Evolutionary conservation across 2,888 invertebrate species (phyloP).

Genomic region (Xestobium rufovillosum): DNA sequence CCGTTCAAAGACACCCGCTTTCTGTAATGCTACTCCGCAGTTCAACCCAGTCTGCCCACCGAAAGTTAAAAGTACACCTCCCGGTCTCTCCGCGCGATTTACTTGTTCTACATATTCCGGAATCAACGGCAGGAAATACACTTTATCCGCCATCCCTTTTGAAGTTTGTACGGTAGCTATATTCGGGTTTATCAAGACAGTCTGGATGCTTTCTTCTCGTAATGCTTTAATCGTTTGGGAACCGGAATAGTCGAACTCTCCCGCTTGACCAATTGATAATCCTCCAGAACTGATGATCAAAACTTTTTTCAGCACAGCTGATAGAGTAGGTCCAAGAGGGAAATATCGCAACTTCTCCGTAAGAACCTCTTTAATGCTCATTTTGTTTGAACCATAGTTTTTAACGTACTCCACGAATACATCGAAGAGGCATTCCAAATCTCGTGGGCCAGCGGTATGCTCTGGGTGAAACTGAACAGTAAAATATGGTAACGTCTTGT

Average conservation of each 20-base stretch:
- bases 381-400: slow-evolving; percentile 24
- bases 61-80: slow-evolving; percentile 94
- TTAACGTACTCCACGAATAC: slow-evolving; percentile 73
- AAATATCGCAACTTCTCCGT: slow-evolving; percentile 46
- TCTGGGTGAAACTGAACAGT: slow-evolving; percentile 99
- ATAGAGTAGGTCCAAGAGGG: slow-evolving; percentile 36
- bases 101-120: slow-evolving; percentile 96
- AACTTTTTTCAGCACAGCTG: slow-evolving; percentile 50
- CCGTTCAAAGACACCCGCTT: slow-evolving; percentile 73
- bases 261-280: slow-evolving; percentile 95
- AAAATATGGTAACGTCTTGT: slow-evolving; percentile 76
- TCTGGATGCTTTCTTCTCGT: slow-evolving; percentile 89
- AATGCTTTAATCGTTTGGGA: slow-evolving; percentile 97
- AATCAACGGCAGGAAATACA: slow-evolving; percentile 93
- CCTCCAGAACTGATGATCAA: slow-evolving; percentile 52
- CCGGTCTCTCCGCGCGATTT: slow-evolving; percentile 90
- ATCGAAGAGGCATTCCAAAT: slow-evolving; percentile 91
- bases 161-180: slow-evolving; percentile 99
- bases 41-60: slow-evolving; percentile 99
- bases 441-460: slow-evolving; percentile 93
- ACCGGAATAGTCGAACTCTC: slow-evolving; percentile 99
- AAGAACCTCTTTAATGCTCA: slow-evolving; percentile 47
- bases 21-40: slow-evolving; percentile 89
- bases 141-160: slow-evolving; percentile 96
- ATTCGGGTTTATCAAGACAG: slow-evolving; percentile 96